Evolutionary conservation across 2,797 vertebrate species (phyloP), one percentile per base, ranked within the genome.

Genomic region (Etheostoma nigrum): DNA sequence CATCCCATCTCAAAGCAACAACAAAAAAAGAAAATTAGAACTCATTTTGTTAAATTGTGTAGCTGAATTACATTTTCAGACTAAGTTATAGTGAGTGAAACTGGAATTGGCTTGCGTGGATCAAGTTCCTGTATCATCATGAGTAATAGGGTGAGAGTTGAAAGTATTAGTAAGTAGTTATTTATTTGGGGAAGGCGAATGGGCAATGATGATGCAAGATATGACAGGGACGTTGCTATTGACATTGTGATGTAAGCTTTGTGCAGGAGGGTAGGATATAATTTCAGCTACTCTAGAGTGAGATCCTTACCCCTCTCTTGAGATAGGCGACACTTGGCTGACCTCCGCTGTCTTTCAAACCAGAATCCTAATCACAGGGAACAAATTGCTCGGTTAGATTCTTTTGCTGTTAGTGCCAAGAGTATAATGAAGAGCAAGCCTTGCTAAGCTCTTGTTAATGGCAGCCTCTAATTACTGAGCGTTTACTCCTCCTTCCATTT

Each of bases 361-460:
- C 47, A 13, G 64, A 71, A 80, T 81, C 76, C 86, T 89, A 88
- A 91, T 91, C 86, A 85, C 80, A 82, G 73, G 66, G 80, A 91
- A 86, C 83, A 90, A 91, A 87, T 88, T 87, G 85, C 83, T 89
- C 78, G 71, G 85, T 84, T 76, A 65, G 55, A 72, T 85, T 86
- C 64, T 68, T 85, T 77, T 78, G 51, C 75, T 78, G 59, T 69
- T 52, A 15, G 63, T 83, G 74, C 79, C 74, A 74, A 68, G 70
- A 74, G 49, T 71, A 36, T 73, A 54, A 83, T 67, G 66, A 74
- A 83, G 70, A 63, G 55, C 49, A 27, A 81, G 64, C 58, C 52
- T 36, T 5, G 0, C 66, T 64, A 72, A 76, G 77, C 62, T 67
- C 67, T 53, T 72, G 66, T 78, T 75, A 25, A 61, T 82, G 59